Evolutionary conservation across 1,140 invertebrate species (phyloP).

Genomic region (Kradibia gibbosae): DNA sequence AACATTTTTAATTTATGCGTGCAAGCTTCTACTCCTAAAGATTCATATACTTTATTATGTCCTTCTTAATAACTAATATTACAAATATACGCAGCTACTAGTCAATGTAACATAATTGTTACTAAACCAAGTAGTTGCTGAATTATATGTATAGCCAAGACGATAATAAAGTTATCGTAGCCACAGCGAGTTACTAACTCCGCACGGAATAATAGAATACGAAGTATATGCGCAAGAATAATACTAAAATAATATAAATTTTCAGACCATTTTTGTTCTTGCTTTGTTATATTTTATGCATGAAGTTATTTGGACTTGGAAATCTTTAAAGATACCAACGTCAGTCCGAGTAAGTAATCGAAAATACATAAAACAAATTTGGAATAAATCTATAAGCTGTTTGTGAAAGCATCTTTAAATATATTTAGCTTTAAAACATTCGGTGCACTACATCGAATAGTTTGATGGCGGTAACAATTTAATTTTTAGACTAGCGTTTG

Average conservation of each 20-base stretch:
- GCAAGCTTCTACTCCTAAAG: not conserved
- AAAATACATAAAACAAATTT: no score
- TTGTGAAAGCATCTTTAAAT: no score
- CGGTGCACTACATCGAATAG: no score
- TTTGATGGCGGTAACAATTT: no score
- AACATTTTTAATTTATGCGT: not conserved
- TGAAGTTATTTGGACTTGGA: no score
- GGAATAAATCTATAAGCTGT: no score
- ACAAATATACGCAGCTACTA: not conserved
- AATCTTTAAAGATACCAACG: no score
- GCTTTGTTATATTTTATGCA: no score
- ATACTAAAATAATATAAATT: not conserved
- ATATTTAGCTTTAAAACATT: no score
- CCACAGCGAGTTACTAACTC: slow-evolving; percentile 12
- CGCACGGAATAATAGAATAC: not conserved
- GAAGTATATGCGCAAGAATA: not conserved
- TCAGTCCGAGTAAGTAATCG: no score
- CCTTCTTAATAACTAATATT: not conserved
- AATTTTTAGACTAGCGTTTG: no score
- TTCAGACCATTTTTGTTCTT: no score
- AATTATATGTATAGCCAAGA: slow-evolving; percentile 7
- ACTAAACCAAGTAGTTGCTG: not conserved
- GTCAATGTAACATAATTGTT: not conserved
- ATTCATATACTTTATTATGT: not conserved
- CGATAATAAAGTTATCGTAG: not conserved